Evolutionary conservation across 2,888 invertebrate genomes (phyloP).

Genomic region (Nemurella pictetii): DNA sequence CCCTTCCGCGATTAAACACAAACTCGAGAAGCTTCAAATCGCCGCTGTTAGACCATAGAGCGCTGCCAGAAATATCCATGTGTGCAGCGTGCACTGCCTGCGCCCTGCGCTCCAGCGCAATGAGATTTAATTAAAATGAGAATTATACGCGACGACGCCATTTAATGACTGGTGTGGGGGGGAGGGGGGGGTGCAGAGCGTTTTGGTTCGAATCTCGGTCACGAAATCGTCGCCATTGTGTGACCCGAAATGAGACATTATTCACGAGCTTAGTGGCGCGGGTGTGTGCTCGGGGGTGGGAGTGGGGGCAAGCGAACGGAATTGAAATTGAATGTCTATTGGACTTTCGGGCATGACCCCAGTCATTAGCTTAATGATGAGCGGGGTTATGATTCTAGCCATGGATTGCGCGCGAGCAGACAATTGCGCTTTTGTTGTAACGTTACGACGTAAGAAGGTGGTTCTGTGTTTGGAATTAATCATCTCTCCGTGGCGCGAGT

Average conservation of each 20-base stretch:
- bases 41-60: neutral
- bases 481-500: neutral
- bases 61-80: neutral
- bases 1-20: neutral
- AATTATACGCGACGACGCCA: neutral
- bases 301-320: neutral
- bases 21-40: neutral
- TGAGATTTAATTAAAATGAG: slow-evolving; percentile 22
- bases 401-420: neutral
- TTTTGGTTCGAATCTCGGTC: slow-evolving; percentile 21
- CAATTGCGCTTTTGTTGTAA: neutral
- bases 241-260: slow-evolving; percentile 26
- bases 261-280: slow-evolving; percentile 7
- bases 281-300: neutral
- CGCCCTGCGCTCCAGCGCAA: neutral
- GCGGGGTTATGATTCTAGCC: neutral
- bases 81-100: neutral
- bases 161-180: neutral
- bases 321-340: slow-evolving; percentile 18
- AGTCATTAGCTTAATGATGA: neutral
- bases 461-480: neutral
- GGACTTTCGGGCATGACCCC: slow-evolving; percentile 12
- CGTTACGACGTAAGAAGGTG: neutral
- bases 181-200: neutral
- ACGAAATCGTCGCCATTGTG: slow-evolving; percentile 15